Conservation (phyloP, 2,888 invertebrate species). For the Thera britannica region DNA sequence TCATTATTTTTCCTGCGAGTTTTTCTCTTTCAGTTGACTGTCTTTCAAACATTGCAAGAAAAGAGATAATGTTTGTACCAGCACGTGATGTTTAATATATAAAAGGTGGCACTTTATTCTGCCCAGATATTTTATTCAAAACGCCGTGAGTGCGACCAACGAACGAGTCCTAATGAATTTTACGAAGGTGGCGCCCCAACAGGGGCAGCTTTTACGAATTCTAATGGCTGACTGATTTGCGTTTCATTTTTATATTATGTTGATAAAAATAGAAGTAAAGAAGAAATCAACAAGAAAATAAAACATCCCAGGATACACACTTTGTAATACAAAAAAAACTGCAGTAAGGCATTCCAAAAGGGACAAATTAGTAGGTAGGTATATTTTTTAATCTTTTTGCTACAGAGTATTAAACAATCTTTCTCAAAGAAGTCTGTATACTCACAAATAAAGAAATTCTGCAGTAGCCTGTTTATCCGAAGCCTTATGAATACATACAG, state of each 20-base stretch:
- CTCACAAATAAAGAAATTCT: slow-evolving; percentile 2
- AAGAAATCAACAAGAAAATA: slow-evolving; percentile 3
- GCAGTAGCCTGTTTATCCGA: slow-evolving; percentile 1
- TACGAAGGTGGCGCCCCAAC: slow-evolving; percentile 48
- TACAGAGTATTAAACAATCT: neutral
- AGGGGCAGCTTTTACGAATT: slow-evolving; percentile 29
- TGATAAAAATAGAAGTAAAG: neutral
- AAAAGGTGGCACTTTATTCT: slow-evolving; percentile 75
- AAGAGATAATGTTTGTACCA: slow-evolving; percentile 68
- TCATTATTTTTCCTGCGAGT: too few relatives aligned
- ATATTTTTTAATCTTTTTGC: neutral
- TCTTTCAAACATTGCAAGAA: slow-evolving; percentile 45
- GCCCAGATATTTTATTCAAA: slow-evolving; percentile 77
- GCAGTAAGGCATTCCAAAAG: neutral
- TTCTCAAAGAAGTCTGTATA: neutral
- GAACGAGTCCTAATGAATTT: slow-evolving; percentile 72
- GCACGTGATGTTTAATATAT: slow-evolving; percentile 79
- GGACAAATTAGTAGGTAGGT: neutral
- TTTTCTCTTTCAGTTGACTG: neutral
- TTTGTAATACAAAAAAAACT: neutral
- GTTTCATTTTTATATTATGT: slow-evolving; percentile 19
- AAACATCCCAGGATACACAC: neutral
- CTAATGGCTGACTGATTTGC: slow-evolving; percentile 29
- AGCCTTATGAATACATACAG: slow-evolving; percentile 9
- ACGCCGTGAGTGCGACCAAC: slow-evolving; percentile 62